Evolutionary conservation across 2,888 invertebrate genomes (phyloP), one percentile per base, ranked within the genome.

Genomic region (Sesia apiformis): DNA sequence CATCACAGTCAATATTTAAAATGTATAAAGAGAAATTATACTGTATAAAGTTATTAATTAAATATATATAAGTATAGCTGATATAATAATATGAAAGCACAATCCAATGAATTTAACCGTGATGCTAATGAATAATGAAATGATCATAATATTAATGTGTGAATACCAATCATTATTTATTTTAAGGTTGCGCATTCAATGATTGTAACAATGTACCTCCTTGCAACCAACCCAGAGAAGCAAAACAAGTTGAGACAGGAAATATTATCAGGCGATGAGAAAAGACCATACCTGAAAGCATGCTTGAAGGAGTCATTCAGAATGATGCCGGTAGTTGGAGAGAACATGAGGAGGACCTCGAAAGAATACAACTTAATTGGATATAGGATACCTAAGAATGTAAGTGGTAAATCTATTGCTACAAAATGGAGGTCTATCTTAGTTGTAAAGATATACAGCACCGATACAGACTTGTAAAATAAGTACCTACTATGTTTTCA

Each of bases 231-330:
- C 8, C 51, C 38, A 39, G 51, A 51, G 7, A 51, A 51, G 38
- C 51, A 51, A 51, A 8, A 51, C 5, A 51, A 51, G 6, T 51
- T 51, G 8, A 51, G 51, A 39, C 7, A 6, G 39, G 51, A 51
- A 51, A 6, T 49, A 4, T 57, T 77, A 0, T 73, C 71, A 0
- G 8, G 8, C 4, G 52, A 67, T 0, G 69, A 67, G 1, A 79
- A 53, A 72, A 80, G 91, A 58, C 88, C 91, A 0, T 95, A 93
- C 65, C 70, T 95, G 38, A 92, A 90, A 58, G 94, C 94, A 0
- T 94, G 93, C 63, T 90, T 95, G 46, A 95, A 94, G 69, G 95
- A 96, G 74, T 87, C 92, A 0, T 72, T 94, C 57, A 88, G 95
- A 64, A 60, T 93, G n/a, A 86, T 90, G 64, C 93, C 93, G 0